phyloP scores from a whole-genome alignment of 2,888 invertebrate species.

The Eristalinus sepulchralis region DNA sequence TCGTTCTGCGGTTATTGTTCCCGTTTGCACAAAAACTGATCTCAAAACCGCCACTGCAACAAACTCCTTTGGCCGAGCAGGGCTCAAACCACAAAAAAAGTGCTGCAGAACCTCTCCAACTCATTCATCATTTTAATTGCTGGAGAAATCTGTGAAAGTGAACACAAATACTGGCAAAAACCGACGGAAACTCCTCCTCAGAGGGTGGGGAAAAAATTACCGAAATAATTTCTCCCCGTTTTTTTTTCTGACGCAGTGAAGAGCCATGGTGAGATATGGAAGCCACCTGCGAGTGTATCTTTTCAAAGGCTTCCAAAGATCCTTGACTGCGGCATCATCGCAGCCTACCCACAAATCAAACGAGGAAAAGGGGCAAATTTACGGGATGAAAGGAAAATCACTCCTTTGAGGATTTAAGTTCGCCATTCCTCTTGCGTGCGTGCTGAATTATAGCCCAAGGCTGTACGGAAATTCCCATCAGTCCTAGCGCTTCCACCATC shows the following conservation, averaged over 20 bases:
- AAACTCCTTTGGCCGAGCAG: constrained; percentile 29
- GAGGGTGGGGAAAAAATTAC: constrained; percentile 7
- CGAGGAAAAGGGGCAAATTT: constrained; percentile 31
- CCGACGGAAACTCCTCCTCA: constrained; percentile 29
- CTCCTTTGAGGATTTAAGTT: constrained; percentile 61
- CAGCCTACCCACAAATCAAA: neutral
- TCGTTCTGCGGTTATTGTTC: constrained; percentile 5
- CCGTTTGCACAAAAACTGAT: constrained; percentile 1
- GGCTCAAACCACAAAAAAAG: neutral
- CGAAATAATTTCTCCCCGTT: constrained; percentile 5
- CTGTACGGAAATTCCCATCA: constrained; percentile 36
- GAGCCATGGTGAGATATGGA: constrained; percentile 1
- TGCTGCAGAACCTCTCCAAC: constrained; percentile 27
- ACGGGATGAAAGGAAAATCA: constrained; percentile 60
- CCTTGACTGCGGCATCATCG: constrained; percentile 7
- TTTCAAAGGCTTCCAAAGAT: constrained; percentile 17
- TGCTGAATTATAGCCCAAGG: constrained; percentile 45
- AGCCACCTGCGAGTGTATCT: constrained; percentile 40
- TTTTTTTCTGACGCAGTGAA: constrained; percentile 10
- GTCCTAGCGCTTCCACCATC: neutral
- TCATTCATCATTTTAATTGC: constrained; percentile 71
- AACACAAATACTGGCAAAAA: constrained; percentile 45
- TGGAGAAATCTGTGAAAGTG: constrained; percentile 44
- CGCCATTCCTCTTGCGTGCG: constrained; percentile 36
- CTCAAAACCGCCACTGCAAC: constrained; percentile 47